Percentiles rank a stretch among this genome's conserved stretches.
These are phyloP conservation scores for Calephelis nemesis DNA, from an alignment of 1,140 invertebrate species.

Conservation along the genomic window DNA sequence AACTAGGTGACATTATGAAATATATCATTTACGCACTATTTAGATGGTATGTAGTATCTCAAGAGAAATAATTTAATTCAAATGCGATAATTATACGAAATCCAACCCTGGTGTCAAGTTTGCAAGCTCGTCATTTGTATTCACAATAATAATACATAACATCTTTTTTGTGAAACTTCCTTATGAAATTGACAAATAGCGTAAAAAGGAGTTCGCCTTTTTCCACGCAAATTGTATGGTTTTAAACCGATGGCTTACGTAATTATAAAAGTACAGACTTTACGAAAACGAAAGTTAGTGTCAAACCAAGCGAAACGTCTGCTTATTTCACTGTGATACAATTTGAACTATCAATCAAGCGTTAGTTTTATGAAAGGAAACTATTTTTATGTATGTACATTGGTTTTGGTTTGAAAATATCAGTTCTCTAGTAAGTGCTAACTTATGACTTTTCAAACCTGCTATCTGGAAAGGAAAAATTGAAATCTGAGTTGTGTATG, in stretches of 20 bases:
- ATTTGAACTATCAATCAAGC: neutral
- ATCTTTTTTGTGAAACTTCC: neutral
- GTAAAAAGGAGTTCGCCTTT: neutral
- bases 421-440: too few relatives aligned
- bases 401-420: neutral
- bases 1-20: too few relatives aligned
- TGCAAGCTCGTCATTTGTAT: too few relatives aligned
- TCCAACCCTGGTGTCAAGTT: too few relatives aligned
- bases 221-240: neutral
- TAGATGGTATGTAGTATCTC: too few relatives aligned
- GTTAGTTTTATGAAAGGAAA: neutral
- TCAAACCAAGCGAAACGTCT: constrained; percentile 24
- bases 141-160: too few relatives aligned
- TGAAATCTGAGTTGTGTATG: too few relatives aligned
- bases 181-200: neutral
- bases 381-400: neutral
- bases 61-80: too few relatives aligned
- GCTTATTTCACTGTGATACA: neutral
- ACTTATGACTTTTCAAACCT: too few relatives aligned
- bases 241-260: neutral
- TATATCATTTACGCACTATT: too few relatives aligned
- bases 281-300: constrained; percentile 33
- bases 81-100: neutral
- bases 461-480: too few relatives aligned
- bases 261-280: constrained; percentile 15